Conservation (phyloP, 2,888 invertebrate genomes). For the Sinotaia quadrata region DNA sequence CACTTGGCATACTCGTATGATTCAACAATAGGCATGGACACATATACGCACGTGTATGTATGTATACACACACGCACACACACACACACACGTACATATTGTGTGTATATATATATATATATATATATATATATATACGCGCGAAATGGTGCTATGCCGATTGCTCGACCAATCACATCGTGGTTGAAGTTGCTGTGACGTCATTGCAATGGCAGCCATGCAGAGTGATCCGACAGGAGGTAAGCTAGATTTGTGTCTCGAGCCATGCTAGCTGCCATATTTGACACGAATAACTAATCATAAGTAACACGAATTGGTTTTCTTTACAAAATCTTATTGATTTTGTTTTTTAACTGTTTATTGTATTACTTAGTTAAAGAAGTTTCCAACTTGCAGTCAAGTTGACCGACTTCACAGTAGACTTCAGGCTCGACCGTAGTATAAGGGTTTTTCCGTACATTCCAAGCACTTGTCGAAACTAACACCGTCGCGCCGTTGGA, state of each 20-base stretch:
- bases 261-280: too few relatives aligned
- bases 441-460: constrained; percentile 24
- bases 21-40: background rate
- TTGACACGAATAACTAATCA: too few relatives aligned
- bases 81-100: background rate
- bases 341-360: background rate
- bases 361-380: constrained; percentile 3
- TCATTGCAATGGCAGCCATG: constrained; percentile 29
- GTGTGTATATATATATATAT: background rate
- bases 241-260: constrained; percentile 1
- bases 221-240: constrained; percentile 8
- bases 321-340: background rate
- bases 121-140: constrained; percentile 12
- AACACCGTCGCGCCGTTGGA: too few relatives aligned
- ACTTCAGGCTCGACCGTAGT: background rate
- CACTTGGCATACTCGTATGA: background rate
- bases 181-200: constrained; percentile 14
- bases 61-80: background rate
- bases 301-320: too few relatives aligned
- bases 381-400: constrained; percentile 19
- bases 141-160: constrained; percentile 20
- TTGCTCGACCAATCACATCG: constrained; percentile 13
- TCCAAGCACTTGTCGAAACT: too few relatives aligned
- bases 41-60: background rate
- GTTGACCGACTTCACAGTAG: constrained; percentile 28